phyloP scores from a whole-genome alignment of 1,140 invertebrate genomes.

The Drosophila watanabei region DNA sequence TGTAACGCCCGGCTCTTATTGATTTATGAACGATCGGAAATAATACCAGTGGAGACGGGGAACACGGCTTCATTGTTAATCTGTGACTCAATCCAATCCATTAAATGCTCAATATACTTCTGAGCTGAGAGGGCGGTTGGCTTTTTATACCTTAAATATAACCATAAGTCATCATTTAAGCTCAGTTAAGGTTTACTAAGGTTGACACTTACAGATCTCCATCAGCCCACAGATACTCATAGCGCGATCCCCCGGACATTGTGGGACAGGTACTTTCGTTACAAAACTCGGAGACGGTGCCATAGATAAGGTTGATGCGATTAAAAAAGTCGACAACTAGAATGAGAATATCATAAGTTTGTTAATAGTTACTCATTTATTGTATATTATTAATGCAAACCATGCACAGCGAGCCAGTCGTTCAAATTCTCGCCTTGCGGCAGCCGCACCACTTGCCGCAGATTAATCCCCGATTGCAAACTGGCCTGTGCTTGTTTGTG shows the following conservation, averaged over 20 bases:
- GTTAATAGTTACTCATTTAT: neutral
- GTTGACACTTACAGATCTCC: slow-evolving; percentile 88
- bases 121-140: slow-evolving; percentile 95
- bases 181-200: no score
- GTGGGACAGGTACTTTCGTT: slow-evolving; percentile 94
- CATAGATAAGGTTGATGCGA: slow-evolving; percentile 97
- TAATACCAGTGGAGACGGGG: slow-evolving; percentile 89
- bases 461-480: slow-evolving; percentile 96
- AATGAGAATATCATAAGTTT: slow-evolving; percentile 43
- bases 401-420: slow-evolving; percentile 98
- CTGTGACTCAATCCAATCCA: slow-evolving; percentile 98
- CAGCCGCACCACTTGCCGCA: slow-evolving; percentile 93
- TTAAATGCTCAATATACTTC: slow-evolving; percentile 94
- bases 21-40: neutral
- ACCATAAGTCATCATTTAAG: neutral
- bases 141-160: slow-evolving; percentile 90
- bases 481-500: slow-evolving; percentile 98
- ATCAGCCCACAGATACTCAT: slow-evolving; percentile 98
- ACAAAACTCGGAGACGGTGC: slow-evolving; percentile 95
- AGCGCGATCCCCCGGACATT: slow-evolving; percentile 95
- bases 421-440: slow-evolving; percentile 95
- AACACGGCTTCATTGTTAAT: slow-evolving; percentile 97
- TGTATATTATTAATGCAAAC: slow-evolving; percentile 86
- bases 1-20: neutral
- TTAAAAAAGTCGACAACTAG: slow-evolving; percentile 98